phyloP scores from a whole-genome alignment of 2,113 vertebrate genomes.

The Danionella cerebrum region DNA sequence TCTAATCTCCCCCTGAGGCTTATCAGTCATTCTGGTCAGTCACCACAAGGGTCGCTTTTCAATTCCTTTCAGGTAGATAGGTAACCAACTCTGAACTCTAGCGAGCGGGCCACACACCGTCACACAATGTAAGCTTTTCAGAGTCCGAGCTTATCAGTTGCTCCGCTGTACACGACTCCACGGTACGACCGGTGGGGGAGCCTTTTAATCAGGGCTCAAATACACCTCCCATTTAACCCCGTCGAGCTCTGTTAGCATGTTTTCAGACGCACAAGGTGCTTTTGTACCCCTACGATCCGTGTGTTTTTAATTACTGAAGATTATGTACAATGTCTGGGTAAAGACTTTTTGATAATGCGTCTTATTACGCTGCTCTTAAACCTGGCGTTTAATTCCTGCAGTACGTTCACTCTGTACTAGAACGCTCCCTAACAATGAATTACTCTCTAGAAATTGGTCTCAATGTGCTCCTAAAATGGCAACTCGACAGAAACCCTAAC shows the following conservation, averaged over 20 bases:
- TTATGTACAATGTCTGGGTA: conserved; percentile 1
- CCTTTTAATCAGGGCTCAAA: conserved; percentile 42
- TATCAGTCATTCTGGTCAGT: conserved; percentile 78
- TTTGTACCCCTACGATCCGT: conserved; percentile 21
- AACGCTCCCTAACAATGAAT: background rate
- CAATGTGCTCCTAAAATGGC: too few species aligned
- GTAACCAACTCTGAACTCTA: conserved; percentile 49
- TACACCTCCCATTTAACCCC: conserved; percentile 32
- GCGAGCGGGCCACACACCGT: conserved; percentile 45
- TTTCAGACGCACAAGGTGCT: conserved; percentile 34
- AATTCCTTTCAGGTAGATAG: conserved; percentile 61
- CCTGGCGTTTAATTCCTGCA: background rate
- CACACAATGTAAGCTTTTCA: conserved; percentile 40
- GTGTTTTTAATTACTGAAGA: conserved; percentile 37
- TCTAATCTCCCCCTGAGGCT: conserved; percentile 59
- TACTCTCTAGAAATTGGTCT: too few species aligned
- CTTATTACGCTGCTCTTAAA: background rate
- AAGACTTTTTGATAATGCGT: background rate
- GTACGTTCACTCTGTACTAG: background rate
- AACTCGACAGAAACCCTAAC: too few species aligned
- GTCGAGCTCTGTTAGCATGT: conserved; percentile 30
- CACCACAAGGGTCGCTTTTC: conserved; percentile 64
- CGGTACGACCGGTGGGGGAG: conserved; percentile 35
- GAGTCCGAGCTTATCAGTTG: conserved; percentile 30
- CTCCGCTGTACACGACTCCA: conserved; percentile 41